Evolutionary conservation across 2,797 vertebrate genomes (phyloP).

Genomic region (Masticophis lateralis): DNA sequence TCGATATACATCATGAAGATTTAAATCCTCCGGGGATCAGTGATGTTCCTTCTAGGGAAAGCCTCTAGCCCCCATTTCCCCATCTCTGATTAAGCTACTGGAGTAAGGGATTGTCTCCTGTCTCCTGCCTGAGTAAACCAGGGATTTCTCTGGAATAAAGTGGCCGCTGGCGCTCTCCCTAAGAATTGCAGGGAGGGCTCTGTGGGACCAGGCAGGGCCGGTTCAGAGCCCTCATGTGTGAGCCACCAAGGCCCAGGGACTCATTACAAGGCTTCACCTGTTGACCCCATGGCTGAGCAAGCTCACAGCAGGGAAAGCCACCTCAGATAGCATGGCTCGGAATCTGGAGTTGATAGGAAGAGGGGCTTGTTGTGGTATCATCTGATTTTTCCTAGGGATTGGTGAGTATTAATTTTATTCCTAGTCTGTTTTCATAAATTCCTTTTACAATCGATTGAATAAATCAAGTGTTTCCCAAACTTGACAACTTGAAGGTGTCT

Average conservation of each 20-base stretch:
- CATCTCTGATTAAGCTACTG: not conserved
- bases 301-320: not conserved
- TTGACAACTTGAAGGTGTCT: too few relatives aligned
- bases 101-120: not conserved
- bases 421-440: accelerated
- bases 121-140: not conserved
- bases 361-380: not conserved
- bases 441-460: accelerated
- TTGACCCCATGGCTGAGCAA: not conserved
- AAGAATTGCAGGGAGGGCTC: not conserved
- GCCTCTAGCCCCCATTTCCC: not conserved
- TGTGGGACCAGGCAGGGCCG: not conserved
- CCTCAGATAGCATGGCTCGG: not conserved
- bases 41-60: not conserved
- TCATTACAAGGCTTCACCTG: not conserved
- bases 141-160: not conserved
- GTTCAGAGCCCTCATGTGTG: not conserved
- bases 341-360: not conserved
- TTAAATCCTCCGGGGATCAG: not conserved
- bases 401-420: not conserved
- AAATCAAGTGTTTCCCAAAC: too few relatives aligned
- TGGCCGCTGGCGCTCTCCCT: accelerated
- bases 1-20: not conserved
- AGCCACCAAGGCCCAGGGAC: too few relatives aligned
- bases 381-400: not conserved